Conservation (phyloP, 2,113 vertebrate species). For the Tragelaphus scriptus region DNA sequence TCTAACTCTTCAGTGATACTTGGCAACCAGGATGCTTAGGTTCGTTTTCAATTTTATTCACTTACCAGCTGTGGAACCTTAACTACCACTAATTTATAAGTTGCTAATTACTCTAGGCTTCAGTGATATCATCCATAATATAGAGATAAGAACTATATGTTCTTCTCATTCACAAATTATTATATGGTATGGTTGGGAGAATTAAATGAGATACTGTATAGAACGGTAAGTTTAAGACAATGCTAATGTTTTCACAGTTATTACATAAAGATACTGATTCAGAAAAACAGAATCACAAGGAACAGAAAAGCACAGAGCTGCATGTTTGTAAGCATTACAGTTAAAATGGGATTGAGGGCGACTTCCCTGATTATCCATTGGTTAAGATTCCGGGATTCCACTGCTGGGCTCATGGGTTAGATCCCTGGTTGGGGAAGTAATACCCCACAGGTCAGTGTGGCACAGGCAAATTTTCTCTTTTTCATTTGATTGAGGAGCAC, state of each 20-base stretch:
- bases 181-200: not conserved
- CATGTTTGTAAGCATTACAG: not conserved
- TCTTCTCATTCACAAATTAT: not conserved
- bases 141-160: not conserved
- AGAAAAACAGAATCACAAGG: not conserved
- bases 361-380: not conserved
- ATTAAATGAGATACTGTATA: not conserved
- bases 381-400: not conserved
- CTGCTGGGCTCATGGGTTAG: not conserved
- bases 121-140: not conserved
- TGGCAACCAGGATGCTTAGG: not conserved
- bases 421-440: not conserved
- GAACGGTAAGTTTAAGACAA: not conserved
- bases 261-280: not conserved
- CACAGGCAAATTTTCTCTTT: not conserved
- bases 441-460: not conserved
- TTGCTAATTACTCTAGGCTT: not conserved
- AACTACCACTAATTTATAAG: not conserved
- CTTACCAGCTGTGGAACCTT: not conserved
- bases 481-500: not conserved
- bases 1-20: not conserved
- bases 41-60: not conserved
- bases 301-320: not conserved
- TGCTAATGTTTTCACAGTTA: not conserved
- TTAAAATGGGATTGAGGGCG: rapidly evolving